Evolutionary conservation across 2,888 invertebrate genomes (phyloP).

Genomic region (Epirrhoe tristata): DNA sequence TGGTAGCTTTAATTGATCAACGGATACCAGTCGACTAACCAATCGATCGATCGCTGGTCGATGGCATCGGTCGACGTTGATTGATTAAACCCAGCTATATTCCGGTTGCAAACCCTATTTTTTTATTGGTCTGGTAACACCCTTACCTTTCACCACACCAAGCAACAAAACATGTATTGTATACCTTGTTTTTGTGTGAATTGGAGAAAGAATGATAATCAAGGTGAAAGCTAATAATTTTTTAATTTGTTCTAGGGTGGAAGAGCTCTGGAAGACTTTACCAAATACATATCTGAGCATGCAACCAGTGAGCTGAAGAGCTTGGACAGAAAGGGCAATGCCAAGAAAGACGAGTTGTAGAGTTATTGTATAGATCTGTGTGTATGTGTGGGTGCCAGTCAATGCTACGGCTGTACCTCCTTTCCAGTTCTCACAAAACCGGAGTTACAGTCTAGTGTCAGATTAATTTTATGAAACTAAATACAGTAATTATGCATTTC

Average conservation of each 20-base stretch:
- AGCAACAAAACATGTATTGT: neutral
- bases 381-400: constrained; percentile 43
- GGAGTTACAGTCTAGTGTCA: constrained; percentile 45
- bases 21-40: too few species aligned
- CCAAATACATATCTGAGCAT: constrained; percentile 97
- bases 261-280: constrained; percentile 96
- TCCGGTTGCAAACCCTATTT: too few species aligned
- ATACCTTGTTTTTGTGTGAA: neutral
- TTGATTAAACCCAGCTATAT: too few species aligned
- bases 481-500: constrained; percentile 85
- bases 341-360: constrained; percentile 81
- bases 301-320: constrained; percentile 94
- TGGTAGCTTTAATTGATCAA: too few species aligned
- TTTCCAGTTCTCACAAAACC: constrained; percentile 42
- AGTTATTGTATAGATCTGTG: constrained; percentile 72
- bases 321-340: constrained; percentile 93
- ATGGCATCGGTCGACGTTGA: too few species aligned
- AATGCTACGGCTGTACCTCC: constrained; percentile 18
- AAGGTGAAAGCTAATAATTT: neutral
- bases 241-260: constrained; percentile 89
- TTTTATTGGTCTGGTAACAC: too few species aligned
- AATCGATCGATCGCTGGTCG: too few species aligned
- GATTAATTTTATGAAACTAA: constrained; percentile 67
- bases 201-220: neutral
- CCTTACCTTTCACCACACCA: too few species aligned